Evolutionary conservation across 2,797 vertebrate genomes (phyloP).

Genomic region (Acridotheres tristis): DNA sequence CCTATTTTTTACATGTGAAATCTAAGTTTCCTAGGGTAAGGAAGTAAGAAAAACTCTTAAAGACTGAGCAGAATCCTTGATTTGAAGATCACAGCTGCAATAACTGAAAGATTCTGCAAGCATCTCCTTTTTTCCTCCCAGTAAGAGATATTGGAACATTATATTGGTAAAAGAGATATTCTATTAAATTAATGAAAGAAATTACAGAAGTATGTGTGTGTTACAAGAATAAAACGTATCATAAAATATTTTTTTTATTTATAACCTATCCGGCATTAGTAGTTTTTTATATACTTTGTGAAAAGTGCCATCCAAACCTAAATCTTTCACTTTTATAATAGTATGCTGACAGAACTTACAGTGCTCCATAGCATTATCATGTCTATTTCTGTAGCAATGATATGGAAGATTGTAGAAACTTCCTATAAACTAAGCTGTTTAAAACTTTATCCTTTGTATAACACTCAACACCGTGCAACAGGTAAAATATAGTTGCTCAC

Average conservation of each 20-base stretch:
- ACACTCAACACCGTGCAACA: background rate
- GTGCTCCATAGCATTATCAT: background rate
- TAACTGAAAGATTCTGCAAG: background rate
- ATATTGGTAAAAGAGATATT: background rate
- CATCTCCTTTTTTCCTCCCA: accelerated
- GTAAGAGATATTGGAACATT: background rate
- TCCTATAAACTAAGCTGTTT: background rate
- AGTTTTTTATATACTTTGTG: background rate
- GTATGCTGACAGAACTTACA: background rate
- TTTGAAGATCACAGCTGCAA: background rate
- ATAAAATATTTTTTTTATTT: background rate
- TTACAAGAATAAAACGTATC: background rate
- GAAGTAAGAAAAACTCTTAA: background rate
- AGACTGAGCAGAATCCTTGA: background rate
- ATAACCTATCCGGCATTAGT: background rate
- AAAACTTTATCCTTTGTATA: background rate
- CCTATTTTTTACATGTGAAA: background rate
- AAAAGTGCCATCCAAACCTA: background rate
- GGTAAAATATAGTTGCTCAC: background rate
- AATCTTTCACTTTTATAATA: background rate
- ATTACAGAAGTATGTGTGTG: background rate
- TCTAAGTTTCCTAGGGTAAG: background rate
- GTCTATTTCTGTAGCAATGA: background rate
- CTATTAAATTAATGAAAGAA: background rate
- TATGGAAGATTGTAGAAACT: background rate